Evolutionary conservation across 2,797 vertebrate genomes (phyloP).

Genomic region (Steatocranus sp.): DNA sequence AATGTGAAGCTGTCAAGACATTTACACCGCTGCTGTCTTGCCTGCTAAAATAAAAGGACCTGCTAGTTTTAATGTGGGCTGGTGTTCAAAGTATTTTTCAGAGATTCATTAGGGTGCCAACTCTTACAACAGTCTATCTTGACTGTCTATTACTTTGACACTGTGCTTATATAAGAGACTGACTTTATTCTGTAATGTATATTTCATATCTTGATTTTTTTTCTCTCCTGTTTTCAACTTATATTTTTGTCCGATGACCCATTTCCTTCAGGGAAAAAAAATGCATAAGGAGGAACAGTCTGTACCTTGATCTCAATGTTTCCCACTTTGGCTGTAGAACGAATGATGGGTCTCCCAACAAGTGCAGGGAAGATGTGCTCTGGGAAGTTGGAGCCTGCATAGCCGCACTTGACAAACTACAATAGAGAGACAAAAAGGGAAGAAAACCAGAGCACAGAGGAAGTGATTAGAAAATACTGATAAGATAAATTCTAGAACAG

Average conservation of each 20-base stretch:
- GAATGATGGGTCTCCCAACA: slow-evolving; percentile 82
- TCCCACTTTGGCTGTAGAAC: slow-evolving; percentile 82
- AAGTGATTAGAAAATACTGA: slow-evolving; percentile 3
- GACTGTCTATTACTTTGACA: background rate
- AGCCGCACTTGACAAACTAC: slow-evolving; percentile 85
- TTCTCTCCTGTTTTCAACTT: background rate
- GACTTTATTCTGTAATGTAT: background rate
- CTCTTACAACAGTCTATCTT: background rate
- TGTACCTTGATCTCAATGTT: slow-evolving; percentile 85
- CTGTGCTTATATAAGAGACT: background rate
- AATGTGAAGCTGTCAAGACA: background rate
- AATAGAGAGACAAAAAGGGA: background rate
- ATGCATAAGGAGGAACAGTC: background rate
- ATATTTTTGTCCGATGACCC: background rate
- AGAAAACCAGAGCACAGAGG: background rate
- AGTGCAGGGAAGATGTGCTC: slow-evolving; percentile 86
- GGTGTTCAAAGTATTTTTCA: background rate
- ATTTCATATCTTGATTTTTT: background rate
- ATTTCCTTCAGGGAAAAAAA: background rate
- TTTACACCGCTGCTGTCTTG: background rate
- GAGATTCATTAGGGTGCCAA: background rate
- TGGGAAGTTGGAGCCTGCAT: slow-evolving; percentile 84
- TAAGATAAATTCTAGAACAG: background rate
- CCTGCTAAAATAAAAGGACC: background rate
- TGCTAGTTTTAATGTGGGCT: background rate